A percentile compares a stretch with the other conserved stretches of the same genome.
phyloP scores from a whole-genome alignment of 2,797 vertebrate species.

The Microhierax caerulescens region DNA sequence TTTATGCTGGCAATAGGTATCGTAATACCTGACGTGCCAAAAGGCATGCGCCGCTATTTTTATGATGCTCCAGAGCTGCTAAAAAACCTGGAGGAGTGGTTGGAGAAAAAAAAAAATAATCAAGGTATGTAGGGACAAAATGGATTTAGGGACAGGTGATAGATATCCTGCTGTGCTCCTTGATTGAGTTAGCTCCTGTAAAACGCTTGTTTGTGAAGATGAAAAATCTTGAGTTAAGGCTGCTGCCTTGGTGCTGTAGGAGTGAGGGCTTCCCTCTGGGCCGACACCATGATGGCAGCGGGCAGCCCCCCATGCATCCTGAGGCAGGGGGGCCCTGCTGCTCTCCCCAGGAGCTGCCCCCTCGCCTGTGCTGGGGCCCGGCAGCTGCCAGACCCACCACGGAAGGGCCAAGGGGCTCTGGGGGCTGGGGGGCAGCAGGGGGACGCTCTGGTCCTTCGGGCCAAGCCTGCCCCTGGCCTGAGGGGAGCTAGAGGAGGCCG shows the following conservation, averaged over 20 bases:
- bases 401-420: too few relatives aligned
- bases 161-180: neutral
- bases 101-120: neutral
- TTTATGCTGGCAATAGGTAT: neutral
- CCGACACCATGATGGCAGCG: too few relatives aligned
- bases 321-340: neutral
- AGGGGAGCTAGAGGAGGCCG: too few relatives aligned
- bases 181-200: neutral
- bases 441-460: too few relatives aligned
- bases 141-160: neutral
- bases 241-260: neutral
- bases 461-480: too few relatives aligned
- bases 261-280: neutral
- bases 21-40: neutral
- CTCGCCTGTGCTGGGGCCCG: too few relatives aligned
- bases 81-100: neutral
- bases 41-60: neutral
- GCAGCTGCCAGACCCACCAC: too few relatives aligned
- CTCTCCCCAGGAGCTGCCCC: neutral
- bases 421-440: too few relatives aligned
- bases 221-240: neutral
- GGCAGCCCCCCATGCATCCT: accelerated
- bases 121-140: neutral
- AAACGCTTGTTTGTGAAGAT: neutral
- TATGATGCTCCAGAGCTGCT: neutral